Conservation (phyloP, 1,140 invertebrate genomes). For the Diachasmimorpha longicaudata region DNA sequence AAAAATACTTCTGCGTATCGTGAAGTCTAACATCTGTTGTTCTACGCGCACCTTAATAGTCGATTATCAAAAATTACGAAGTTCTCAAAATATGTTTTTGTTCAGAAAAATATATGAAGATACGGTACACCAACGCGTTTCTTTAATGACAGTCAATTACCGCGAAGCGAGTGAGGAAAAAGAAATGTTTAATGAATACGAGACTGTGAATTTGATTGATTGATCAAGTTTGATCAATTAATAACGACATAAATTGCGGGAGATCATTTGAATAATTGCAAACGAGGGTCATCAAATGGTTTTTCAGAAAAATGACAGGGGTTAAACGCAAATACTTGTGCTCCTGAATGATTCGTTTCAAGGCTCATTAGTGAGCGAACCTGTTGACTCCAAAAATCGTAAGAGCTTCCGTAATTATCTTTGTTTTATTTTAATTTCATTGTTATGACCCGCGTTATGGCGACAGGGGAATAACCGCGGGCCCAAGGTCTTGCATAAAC, state of each 20-base stretch:
- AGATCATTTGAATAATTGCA: neutral
- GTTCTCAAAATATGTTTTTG: neutral
- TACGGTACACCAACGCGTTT: neutral
- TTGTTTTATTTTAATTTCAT: no score
- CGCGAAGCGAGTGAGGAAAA: neutral
- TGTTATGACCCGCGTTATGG: neutral
- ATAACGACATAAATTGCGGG: neutral
- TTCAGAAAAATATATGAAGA: neutral
- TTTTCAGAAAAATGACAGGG: neutral
- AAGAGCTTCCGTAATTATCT: no score
- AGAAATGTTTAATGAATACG: neutral
- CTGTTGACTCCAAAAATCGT: no score
- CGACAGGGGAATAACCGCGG: neutral
- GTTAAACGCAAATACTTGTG: neutral
- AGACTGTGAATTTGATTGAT: neutral
- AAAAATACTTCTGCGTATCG: no score
- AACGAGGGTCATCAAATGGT: neutral
- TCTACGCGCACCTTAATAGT: neutral
- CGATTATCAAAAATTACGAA: neutral
- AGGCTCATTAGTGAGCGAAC: neutral
- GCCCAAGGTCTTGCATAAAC: constrained; percentile 2
- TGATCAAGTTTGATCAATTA: neutral
- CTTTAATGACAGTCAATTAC: neutral
- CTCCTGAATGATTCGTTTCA: no score
- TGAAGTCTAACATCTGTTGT: neutral